Evolutionary conservation across 2,888 invertebrate species (phyloP).

Genomic region (Chymomyza caudatula): DNA sequence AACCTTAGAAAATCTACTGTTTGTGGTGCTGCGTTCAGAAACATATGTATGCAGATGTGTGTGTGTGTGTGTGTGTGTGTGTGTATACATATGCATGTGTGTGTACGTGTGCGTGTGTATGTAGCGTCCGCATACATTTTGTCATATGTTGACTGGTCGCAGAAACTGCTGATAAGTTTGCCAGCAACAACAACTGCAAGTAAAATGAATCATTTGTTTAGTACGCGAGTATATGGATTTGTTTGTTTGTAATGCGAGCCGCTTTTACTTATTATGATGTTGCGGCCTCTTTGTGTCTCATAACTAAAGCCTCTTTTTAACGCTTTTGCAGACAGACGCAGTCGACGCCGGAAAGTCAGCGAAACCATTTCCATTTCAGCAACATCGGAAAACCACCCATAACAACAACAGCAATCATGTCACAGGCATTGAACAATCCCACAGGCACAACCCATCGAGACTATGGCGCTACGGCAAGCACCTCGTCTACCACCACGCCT

Average conservation of each 20-base stretch:
- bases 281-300: not conserved
- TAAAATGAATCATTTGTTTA: not conserved
- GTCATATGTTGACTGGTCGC: not conserved
- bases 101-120: not conserved
- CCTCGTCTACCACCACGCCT: conserved; percentile 77
- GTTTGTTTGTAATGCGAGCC: conserved; percentile 34
- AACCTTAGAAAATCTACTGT: not conserved
- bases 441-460: conserved; percentile 59
- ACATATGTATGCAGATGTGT: not conserved
- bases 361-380: not conserved
- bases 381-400: not conserved
- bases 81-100: too few species aligned
- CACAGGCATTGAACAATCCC: conserved; percentile 68
- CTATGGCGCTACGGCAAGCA: conserved; percentile 75
- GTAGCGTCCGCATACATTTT: not conserved
- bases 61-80: not conserved
- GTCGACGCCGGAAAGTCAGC: not conserved
- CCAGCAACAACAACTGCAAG: conserved; percentile 13
- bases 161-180: conserved; percentile 32
- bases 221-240: not conserved
- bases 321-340: not conserved
- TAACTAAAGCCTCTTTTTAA: not conserved
- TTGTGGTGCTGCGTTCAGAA: not conserved
- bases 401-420: conserved; percentile 4
- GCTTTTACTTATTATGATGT: not conserved